Percentiles rank a stretch among this genome's conserved stretches.
phyloP scores from a whole-genome alignment of 2,797 vertebrate genomes.

The Odontamblyopus lacepedii region DNA sequence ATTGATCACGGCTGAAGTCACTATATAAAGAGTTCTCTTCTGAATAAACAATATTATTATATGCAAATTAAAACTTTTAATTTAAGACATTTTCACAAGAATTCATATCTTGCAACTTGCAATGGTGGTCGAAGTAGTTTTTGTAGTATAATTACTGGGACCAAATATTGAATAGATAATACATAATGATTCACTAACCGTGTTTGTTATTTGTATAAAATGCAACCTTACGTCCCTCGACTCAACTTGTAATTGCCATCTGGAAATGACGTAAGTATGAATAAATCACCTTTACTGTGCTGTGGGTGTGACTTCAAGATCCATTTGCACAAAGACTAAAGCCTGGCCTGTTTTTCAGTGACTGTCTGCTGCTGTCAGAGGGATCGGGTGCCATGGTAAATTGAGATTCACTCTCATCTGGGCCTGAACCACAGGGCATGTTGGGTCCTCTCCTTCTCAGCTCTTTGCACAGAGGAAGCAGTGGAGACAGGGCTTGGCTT shows the following conservation, averaged over 20 bases:
- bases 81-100: not conserved
- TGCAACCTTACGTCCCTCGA: not conserved
- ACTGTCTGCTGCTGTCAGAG: conserved; percentile 29
- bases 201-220: not conserved
- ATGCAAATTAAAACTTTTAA: not conserved
- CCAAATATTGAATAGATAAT: not conserved
- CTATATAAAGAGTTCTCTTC: not conserved
- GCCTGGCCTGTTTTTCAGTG: conserved; percentile 9
- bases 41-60: not conserved
- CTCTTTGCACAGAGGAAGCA: conserved; percentile 31
- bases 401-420: conserved; percentile 55
- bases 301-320: conserved; percentile 12
- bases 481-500: conserved; percentile 35
- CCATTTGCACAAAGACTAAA: conserved; percentile 20
- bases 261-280: conserved; percentile 8
- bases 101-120: not conserved
- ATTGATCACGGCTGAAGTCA: conserved; percentile 2
- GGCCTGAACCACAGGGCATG: conserved; percentile 37
- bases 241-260: not conserved
- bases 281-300: conserved; percentile 2
- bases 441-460: conserved; percentile 34
- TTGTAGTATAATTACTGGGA: not conserved
- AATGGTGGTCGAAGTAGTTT: not conserved
- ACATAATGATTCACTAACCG: not conserved
- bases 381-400: conserved; percentile 48